These are phyloP conservation scores for Acipenser ruthenus DNA, from an alignment of 2,797 vertebrate species.

Conservation along the genomic window DNA sequence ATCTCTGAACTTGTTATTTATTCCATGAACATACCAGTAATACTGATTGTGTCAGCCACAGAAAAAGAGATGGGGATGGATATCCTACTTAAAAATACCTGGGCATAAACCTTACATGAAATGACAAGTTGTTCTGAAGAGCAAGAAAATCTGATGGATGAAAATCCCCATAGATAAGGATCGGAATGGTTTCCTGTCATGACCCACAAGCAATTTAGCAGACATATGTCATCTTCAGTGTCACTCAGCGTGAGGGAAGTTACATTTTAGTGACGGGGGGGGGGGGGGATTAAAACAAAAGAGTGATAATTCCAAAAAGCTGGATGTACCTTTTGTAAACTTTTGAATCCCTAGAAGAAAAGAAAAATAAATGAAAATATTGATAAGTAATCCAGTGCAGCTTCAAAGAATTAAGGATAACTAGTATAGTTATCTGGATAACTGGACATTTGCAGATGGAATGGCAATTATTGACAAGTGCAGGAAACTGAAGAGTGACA, in stretches of 20 bases:
- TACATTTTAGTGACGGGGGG: background rate
- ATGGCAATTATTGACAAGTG: too few relatives aligned
- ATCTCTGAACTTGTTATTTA: constrained; percentile 8
- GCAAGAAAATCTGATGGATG: constrained; percentile 10
- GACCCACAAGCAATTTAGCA: constrained; percentile 3
- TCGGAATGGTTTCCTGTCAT: constrained; percentile 14
- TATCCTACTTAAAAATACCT: constrained; percentile 2
- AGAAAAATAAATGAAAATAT: too few relatives aligned
- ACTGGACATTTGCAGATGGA: too few relatives aligned
- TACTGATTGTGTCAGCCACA: background rate
- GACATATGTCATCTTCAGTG: constrained; percentile 7
- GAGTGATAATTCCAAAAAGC: background rate
- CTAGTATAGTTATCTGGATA: too few relatives aligned
- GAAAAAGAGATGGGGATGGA: constrained; percentile 1
- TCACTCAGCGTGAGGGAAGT: constrained; percentile 4
- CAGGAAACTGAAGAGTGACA: too few relatives aligned
- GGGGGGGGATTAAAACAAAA: background rate
- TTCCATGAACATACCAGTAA: background rate
- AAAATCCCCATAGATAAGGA: constrained; percentile 11
- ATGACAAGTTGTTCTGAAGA: background rate
- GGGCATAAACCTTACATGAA: background rate
- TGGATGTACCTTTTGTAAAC: too few relatives aligned
- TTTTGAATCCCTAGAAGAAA: too few relatives aligned
- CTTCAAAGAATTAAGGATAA: too few relatives aligned
- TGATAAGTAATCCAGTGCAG: too few relatives aligned